Evolutionary conservation across 2,888 invertebrate genomes (phyloP), one percentile per base, ranked within the genome.

Genomic region (Portevinia maculata): DNA sequence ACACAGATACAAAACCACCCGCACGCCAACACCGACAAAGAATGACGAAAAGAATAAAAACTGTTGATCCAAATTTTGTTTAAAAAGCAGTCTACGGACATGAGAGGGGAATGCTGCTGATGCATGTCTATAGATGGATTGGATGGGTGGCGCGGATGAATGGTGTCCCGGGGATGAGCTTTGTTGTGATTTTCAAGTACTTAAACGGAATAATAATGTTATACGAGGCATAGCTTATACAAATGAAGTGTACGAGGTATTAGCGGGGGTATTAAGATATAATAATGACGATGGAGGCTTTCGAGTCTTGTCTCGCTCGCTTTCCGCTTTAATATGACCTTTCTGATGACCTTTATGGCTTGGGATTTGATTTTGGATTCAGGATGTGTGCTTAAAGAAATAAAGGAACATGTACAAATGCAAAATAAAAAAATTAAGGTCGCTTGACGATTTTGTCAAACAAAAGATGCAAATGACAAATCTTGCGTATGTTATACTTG

Each of bases 181-280:
- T 67, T 83, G 83, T 78, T 83, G 78, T 83, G 83, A 83, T 83
- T 83, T 83, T 83, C 67, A 78, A 83, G 83, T 83, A 78, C 83
- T 83, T 83, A 78, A 83, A 83, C 78, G 83, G 83, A 83, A 83
- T 83, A 83, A 83, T 78, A 83, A 83, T 83, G 83, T 83, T 83
- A 73, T 83, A 83, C 78, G 78, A 78, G 73, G 67, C 65, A 78
- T 83, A 48, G 83, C 65, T 83, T 83, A 71, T 57, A 76, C 65
- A 81, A 76, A 81, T 76, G 69, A 81, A 81, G 81, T 76, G 76
- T 70, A 67, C 71, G 83, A 73, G 71, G 78, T 67, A 83, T 83
- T 83, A 78, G 71, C 83, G 67, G 65, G 71, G 46, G 71, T 48
- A 76, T 83, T 76, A 83, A 64, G 81, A 60, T 57, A 75, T 64